Percentiles rank a stretch among this genome's conserved stretches.
Evolutionary conservation across 2,797 vertebrate species (phyloP).

Genomic region (Pygocentrus nattereri): DNA sequence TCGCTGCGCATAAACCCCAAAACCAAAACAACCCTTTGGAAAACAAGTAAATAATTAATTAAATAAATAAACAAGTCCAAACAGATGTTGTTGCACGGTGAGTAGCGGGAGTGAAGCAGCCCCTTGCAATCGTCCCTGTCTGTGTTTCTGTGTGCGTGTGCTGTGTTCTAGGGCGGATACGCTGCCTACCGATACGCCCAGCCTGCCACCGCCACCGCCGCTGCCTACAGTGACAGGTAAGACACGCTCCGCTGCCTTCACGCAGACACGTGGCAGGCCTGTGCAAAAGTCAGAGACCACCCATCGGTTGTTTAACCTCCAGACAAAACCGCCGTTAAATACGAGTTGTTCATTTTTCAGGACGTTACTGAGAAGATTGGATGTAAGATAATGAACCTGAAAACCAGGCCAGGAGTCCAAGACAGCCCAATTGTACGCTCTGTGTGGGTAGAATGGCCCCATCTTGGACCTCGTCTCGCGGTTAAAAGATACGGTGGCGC

Average conservation of each 20-base stretch:
- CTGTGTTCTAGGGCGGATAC: conserved; percentile 88
- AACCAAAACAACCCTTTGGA: conserved; percentile 1
- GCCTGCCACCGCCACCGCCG: conserved; percentile 93
- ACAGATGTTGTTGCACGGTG: conserved; percentile 34
- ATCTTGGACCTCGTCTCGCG: too few species aligned
- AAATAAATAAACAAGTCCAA: conserved; percentile 28
- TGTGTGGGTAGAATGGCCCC: too few species aligned
- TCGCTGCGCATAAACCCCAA: conserved; percentile 28
- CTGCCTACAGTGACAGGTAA: conserved; percentile 99
- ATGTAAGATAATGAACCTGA: too few species aligned
- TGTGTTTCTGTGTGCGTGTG: conserved; percentile 63
- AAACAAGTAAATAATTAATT: conserved; percentile 4
- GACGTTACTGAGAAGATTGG: too few species aligned
- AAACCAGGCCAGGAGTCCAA: too few species aligned
- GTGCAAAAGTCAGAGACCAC: too few species aligned
- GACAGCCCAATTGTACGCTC: too few species aligned
- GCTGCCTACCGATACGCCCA: conserved; percentile 96
- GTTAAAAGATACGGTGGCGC: too few species aligned
- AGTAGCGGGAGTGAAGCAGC: conserved; percentile 16
- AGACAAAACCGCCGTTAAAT: too few species aligned
- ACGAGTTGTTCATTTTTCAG: too few species aligned
- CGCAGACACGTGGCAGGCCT: conserved; percentile 30
- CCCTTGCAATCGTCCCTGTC: conserved; percentile 11
- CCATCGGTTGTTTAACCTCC: too few species aligned
- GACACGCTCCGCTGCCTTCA: conserved; percentile 56